A percentile compares a stretch with the other conserved stretches of the same genome.
Evolutionary conservation across 2,888 invertebrate species (phyloP).

Genomic region (Marronus borbonicus): DNA sequence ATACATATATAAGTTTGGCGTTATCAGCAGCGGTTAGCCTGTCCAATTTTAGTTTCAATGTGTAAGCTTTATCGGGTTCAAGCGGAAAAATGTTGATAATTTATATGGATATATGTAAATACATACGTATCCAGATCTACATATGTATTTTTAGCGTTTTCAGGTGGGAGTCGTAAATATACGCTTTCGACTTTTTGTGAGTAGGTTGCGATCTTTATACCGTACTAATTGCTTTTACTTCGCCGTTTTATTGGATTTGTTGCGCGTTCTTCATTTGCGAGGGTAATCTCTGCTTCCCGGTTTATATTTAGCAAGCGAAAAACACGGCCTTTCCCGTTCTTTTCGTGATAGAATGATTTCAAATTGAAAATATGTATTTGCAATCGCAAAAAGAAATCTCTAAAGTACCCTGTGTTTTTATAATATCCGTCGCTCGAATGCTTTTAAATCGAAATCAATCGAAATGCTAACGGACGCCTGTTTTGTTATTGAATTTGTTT

Average conservation of each 20-base stretch:
- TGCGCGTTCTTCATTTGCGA: not conserved
- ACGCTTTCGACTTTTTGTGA: not conserved
- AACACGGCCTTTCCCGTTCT: no score
- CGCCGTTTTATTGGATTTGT: not conserved
- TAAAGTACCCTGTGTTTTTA: not conserved
- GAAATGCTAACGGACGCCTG: not conserved
- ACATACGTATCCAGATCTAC: not conserved
- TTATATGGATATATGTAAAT: not conserved
- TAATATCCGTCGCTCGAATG: not conserved
- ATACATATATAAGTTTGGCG: constrained; percentile 10
- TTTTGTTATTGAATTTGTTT: constrained; percentile 6
- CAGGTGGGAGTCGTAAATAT: constrained; percentile 4
- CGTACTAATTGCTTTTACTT: not conserved
- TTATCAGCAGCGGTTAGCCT: constrained; percentile 49
- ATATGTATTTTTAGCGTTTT: no score
- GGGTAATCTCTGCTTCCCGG: not conserved
- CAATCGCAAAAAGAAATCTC: not conserved
- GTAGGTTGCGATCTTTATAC: not conserved
- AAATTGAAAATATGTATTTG: not conserved
- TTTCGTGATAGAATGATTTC: not conserved
- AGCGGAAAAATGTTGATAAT: constrained; percentile 10
- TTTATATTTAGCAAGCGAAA: no score
- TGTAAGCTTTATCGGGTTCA: not conserved
- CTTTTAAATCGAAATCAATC: not conserved
- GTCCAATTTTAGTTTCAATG: constrained; percentile 37